Base-by-base conservation (phyloP, 1,140 invertebrate species). In the Hormaphis cornu region DNA sequence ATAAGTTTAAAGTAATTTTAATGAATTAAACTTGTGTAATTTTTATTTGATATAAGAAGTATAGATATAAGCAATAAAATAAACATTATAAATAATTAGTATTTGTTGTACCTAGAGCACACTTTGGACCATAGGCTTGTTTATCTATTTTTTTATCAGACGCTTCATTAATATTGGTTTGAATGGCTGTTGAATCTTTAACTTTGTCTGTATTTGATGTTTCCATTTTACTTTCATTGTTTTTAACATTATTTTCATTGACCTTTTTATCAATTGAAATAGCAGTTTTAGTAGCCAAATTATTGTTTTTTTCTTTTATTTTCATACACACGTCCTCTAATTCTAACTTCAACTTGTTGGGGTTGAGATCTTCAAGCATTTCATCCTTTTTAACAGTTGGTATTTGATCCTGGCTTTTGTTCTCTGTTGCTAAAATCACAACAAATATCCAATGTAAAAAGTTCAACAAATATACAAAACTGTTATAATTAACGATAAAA, bases 301-400 rank as follows among this genome's bases (percentile, higher is more conserved):
- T 1, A 4, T 10, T 2, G 22, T 58, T 40, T 8, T 58, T 58
- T n/a, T 37, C 35, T 20, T 12, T 35, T 24, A 22, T 33, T 33
- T 33, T 9, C 4, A n/a, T 28, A 22, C 3, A 33, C 14, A n/a
- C 26, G 1, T 44, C 61, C n/a, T 66, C 61, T 7, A 66, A 7
- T 35, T 66, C 61, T 30, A 66, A 50, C 50, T 66, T 66, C 10
- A 66, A 44, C 35, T 66, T 66, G 6, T 7, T 33, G 5, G 61
- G 44, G 2, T 66, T 44, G 16, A 42, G 61, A 35, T 66, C 61
- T 2, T 28, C 44, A 10, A 66, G 61, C 61, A 66, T 66, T 50
- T 66, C 61, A 50, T 66, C 48, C n/a, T 66, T 66, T 48, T 66
- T 66, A 0, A 44, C 61, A 6, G 50, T 28, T 22, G 61, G 61